Evolutionary conservation across 2,888 invertebrate species (phyloP).

Genomic region (Ctenicera cuprea): DNA sequence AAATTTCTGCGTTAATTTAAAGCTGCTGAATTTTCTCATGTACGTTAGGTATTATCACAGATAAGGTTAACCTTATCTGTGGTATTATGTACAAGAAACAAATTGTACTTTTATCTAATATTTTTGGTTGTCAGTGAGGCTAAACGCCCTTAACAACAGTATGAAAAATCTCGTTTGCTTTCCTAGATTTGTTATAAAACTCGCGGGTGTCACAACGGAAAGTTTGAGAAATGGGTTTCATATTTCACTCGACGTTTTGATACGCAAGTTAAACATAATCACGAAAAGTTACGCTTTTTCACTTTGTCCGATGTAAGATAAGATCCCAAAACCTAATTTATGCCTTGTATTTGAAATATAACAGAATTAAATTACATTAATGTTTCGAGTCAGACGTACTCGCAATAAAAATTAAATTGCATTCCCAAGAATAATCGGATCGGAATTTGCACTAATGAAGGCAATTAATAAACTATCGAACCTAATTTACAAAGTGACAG

Average conservation of each 20-base stretch:
- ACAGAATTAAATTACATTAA: conserved; percentile 45
- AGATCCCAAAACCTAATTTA: conserved; percentile 37
- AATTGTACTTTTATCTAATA: not conserved
- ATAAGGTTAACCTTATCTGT: no score
- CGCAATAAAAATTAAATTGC: conserved; percentile 50
- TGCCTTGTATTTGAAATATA: conserved; percentile 36
- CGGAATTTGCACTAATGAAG: conserved; percentile 55
- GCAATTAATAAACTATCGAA: conserved; percentile 60
- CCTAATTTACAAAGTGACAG: conserved; percentile 58
- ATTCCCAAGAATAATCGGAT: conserved; percentile 52
- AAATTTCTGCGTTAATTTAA: no score
- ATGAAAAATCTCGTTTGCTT: conserved; percentile 52
- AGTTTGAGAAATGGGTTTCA: conserved; percentile 53
- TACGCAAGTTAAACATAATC: conserved; percentile 55
- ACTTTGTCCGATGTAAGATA: conserved; percentile 47
- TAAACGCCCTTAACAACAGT: conserved; percentile 34
- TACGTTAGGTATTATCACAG: no score
- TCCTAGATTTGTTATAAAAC: conserved; percentile 55
- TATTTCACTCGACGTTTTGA: conserved; percentile 53
- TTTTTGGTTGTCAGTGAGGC: conserved; percentile 1
- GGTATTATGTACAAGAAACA: no score
- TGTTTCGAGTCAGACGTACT: conserved; percentile 38
- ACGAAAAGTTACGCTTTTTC: conserved; percentile 53
- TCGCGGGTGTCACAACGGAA: conserved; percentile 49
- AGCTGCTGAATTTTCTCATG: no score